Evolutionary conservation across 2,888 invertebrate genomes (phyloP), one percentile per base, ranked within the genome.

Genomic region (Zhuqinia jingwanae): DNA sequence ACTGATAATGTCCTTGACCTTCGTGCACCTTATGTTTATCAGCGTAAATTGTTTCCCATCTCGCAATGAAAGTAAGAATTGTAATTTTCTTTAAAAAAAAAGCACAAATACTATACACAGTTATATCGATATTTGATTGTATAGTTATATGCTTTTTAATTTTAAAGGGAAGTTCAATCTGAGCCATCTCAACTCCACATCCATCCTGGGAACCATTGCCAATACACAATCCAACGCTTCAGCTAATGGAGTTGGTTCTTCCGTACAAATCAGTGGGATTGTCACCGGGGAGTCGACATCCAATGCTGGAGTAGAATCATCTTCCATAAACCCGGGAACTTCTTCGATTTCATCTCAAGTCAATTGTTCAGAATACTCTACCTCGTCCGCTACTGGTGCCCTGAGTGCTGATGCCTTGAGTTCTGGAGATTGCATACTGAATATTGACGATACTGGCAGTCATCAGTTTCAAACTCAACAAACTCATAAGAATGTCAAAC

Each of bases 321-420:
- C 20, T 17, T 27, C 70, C 6, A 15, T 1, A 2, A 60, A 27
- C 5, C 17, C 76, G 0, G 45, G 25, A 17, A 15, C 77, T 6
- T 77, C 76, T 2, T 68, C 65, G 6, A 77, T 77, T 1, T 0
- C 60, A 0, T 70, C 84, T 5, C 47, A 79, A 47, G 73, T 27
- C 17, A 81, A 86, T 25, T 86, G 86, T 47, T 53, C 80, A 0
- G 79, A 86, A 10, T 80, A 58, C 25, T 86, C 86, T 0, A 45
- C 13, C 17, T 47, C 85, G 1, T 50, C 73, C 5, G 85, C 79
- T 8, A 11, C 25, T 5, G 85, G 85, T 0, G 45, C 30, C 10
- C 25, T 22, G 17, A 45, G 20, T 17, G 82, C 79, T 0, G 53
- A 60, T 5, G 79, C 79, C 2, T 2, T 20, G 8, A 27, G 79